These are phyloP conservation scores for Drosophila repleta DNA, from an alignment of 1,140 invertebrate genomes.

Conservation along the genomic window DNA sequence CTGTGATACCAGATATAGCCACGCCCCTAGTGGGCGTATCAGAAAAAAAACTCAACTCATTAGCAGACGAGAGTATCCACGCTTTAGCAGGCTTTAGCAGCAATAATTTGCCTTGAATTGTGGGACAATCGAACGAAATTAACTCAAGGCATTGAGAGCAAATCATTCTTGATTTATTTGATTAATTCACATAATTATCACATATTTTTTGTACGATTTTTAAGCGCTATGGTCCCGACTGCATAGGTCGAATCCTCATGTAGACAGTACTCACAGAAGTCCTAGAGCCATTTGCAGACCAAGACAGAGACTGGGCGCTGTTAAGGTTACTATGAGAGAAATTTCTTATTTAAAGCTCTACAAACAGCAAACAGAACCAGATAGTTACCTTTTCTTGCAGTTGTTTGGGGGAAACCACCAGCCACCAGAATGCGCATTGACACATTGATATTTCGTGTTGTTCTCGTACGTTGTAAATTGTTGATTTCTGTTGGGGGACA, in stretches of 20 bases:
- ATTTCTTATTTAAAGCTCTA: neutral
- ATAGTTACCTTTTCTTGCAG: neutral
- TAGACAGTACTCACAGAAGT: neutral
- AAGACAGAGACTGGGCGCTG: neutral
- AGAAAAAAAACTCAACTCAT: no score
- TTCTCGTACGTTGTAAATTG: no score
- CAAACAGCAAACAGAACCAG: neutral
- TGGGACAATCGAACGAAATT: no score
- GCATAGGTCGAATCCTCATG: constrained; percentile 14
- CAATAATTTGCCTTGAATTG: no score
- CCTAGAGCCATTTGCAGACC: neutral
- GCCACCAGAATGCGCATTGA: neutral
- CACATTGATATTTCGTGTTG: no score
- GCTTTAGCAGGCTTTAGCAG: no score
- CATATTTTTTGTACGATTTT: neutral
- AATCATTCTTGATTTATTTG: neutral
- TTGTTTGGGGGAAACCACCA: neutral
- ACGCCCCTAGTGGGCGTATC: no score
- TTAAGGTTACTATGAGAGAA: constrained; percentile 3
- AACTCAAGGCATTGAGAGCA: no score
- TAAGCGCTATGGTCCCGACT: neutral
- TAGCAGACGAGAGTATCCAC: no score
- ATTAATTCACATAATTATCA: neutral
- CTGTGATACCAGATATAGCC: no score
- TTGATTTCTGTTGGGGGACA: no score